A percentile compares a stretch with the other conserved stretches of the same genome.
phyloP scores from a whole-genome alignment of 2,797 vertebrate genomes.

The Leptatherina wallacei region DNA sequence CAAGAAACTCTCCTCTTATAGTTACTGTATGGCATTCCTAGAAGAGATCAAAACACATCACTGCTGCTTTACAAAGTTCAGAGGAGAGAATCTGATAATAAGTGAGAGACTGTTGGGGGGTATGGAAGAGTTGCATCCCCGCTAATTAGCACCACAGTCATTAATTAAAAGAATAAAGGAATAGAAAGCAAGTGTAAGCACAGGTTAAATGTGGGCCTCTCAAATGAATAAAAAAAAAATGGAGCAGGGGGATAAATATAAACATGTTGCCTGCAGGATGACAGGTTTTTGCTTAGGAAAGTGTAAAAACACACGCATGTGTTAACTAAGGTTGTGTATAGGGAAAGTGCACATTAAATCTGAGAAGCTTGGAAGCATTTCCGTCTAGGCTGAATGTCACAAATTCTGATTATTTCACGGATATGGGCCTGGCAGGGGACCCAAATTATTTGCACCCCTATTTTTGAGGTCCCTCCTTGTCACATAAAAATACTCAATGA shows the following conservation, averaged over 20 bases:
- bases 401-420: too few relatives aligned
- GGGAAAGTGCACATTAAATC: not conserved
- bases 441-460: too few relatives aligned
- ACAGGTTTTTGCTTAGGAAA: slow-evolving; percentile 39
- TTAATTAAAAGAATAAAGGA: slow-evolving; percentile 69
- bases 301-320: slow-evolving; percentile 27
- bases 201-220: slow-evolving; percentile 11
- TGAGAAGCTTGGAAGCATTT: not conserved
- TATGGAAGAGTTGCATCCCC: slow-evolving; percentile 51
- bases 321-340: not conserved
- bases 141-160: slow-evolving; percentile 72
- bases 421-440: too few relatives aligned
- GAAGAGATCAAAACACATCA: slow-evolving; percentile 35
- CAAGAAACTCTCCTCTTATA: not conserved
- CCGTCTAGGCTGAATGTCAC: not conserved
- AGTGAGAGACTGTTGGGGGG: slow-evolving; percentile 47
- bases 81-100: slow-evolving; percentile 41
- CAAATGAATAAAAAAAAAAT: slow-evolving; percentile 19
- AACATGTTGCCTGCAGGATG: slow-evolving; percentile 50
- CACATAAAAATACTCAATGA: too few relatives aligned
- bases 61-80: slow-evolving; percentile 24
- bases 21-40: not conserved
- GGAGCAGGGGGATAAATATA: slow-evolving; percentile 64
- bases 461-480: too few relatives aligned
- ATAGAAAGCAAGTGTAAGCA: slow-evolving; percentile 11